Evolutionary conservation across 2,888 invertebrate genomes (phyloP), one percentile per base, ranked within the genome.

Genomic region (Acholoe squamosa): DNA sequence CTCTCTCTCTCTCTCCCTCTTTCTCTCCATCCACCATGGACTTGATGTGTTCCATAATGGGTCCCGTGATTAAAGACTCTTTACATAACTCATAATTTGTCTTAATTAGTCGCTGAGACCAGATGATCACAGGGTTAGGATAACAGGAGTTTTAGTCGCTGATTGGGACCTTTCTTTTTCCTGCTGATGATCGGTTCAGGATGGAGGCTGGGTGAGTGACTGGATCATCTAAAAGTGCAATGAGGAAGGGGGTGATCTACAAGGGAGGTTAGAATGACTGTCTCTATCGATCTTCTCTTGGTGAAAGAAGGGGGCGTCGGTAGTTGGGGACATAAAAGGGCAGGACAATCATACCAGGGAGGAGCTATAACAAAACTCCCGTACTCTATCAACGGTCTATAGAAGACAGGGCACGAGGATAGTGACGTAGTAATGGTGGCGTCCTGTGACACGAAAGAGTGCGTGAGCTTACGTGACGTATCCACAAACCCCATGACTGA

Each of bases 21-120:
- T 43, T n/a, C n/a, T n/a, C n/a, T n/a, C n/a, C n/a, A n/a, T n/a
- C n/a, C n/a, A n/a, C n/a, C n/a, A 43, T 7, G 43, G 10, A 43
- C 43, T 10, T 7, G 43, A 10, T 10, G 43, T 43, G 43, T 43
- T 43, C 43, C 43, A 43, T 10, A 43, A 43, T 43, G 43, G 43
- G 5, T n/a, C 5, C 5, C 19, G 5, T 71, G 28, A 71, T 71
- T 28, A 71, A 25, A 31, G 71, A 22, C 31, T 1, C 28, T 28
- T 0, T 28, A 61, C 43, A 71, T 71, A 71, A 71, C 28, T 71
- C 71, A 71, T 71, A 71, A 71, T 71, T 71, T 71, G 71, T 25
- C 71, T 28, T 71, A 71, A 71, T 71, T 71, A 31, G 71, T 71
- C 71, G 25, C 28, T 1, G 28, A 28, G 71, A 71, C 71, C 71